phyloP scores from a whole-genome alignment of 2,888 invertebrate species.

The Machimus rusticus region DNA sequence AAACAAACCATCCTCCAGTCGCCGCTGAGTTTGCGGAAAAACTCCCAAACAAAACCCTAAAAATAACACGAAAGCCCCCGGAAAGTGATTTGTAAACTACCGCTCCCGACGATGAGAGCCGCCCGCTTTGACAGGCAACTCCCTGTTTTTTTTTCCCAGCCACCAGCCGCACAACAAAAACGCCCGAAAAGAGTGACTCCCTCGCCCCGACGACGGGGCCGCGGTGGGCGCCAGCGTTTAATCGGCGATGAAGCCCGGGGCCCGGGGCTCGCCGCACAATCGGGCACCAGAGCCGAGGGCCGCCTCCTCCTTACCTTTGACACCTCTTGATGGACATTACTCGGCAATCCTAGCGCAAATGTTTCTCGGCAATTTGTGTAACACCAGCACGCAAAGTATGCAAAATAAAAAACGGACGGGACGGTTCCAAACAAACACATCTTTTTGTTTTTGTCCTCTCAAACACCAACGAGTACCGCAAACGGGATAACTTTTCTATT shows the following conservation, averaged over 20 bases:
- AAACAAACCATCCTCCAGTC: not conserved
- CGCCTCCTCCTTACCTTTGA: slow-evolving; percentile 32
- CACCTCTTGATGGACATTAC: slow-evolving; percentile 36
- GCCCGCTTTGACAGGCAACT: slow-evolving; percentile 23
- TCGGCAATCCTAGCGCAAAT: slow-evolving; percentile 19
- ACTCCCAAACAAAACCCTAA: not conserved
- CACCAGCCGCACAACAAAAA: not conserved
- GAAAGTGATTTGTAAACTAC: not conserved
- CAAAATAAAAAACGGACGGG: slow-evolving; percentile 37
- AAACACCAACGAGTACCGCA: not conserved
- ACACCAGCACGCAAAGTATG: not conserved
- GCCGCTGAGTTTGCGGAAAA: not conserved
- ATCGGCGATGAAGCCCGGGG: not conserved
- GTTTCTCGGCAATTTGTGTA: slow-evolving; percentile 11
- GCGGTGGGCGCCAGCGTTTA: not conserved
- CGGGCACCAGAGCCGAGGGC: not conserved
- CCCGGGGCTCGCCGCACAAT: not conserved
- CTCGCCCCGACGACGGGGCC: not conserved
- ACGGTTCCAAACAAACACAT: slow-evolving; percentile 34
- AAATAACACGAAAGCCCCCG: not conserved
- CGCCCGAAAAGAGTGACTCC: not conserved
- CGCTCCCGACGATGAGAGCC: not conserved
- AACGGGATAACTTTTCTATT: slow-evolving; percentile 31
- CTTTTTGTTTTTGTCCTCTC: slow-evolving; percentile 9
- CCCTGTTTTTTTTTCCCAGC: not conserved